Evolutionary conservation across 2,888 invertebrate species (phyloP).

Genomic region (Poecilobothrus nobilitatus): DNA sequence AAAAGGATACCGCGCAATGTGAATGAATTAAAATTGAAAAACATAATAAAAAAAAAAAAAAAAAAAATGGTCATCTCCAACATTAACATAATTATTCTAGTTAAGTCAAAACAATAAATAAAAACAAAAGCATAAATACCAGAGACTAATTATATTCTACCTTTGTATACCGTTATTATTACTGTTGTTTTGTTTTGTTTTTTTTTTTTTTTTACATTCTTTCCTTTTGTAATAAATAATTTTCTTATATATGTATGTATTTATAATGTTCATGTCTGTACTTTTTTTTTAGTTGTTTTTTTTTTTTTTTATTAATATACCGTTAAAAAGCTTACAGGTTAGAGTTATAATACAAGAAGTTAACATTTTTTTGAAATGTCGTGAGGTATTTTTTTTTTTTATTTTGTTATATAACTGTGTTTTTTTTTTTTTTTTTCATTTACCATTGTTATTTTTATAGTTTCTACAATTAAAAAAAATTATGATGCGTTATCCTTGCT

Average conservation of each 20-base stretch:
- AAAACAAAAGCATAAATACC: neutral
- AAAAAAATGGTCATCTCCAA: neutral
- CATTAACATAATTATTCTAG: slow-evolving; percentile 1
- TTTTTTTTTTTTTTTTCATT: no score
- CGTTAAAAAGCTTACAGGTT: neutral
- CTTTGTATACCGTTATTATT: slow-evolving; percentile 1
- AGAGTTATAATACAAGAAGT: neutral
- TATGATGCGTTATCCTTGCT: neutral
- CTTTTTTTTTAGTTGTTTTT: no score
- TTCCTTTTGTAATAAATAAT: neutral
- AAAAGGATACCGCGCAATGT: neutral
- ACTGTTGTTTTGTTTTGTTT: neutral
- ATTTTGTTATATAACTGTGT: no score
- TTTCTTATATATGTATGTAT: neutral
- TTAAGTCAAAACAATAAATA: neutral
- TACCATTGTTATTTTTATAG: neutral
- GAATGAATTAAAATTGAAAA: neutral
- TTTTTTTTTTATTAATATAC: neutral
- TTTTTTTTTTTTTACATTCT: neutral
- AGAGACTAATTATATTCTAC: neutral
- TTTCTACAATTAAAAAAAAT: neutral
- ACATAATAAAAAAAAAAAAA: neutral
- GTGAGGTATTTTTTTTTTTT: neutral
- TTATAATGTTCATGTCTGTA: neutral
- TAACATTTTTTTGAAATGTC: slow-evolving; percentile 3